phyloP scores from a whole-genome alignment of 2,113 vertebrate genomes.

The Orthonyx spaldingii region DNA sequence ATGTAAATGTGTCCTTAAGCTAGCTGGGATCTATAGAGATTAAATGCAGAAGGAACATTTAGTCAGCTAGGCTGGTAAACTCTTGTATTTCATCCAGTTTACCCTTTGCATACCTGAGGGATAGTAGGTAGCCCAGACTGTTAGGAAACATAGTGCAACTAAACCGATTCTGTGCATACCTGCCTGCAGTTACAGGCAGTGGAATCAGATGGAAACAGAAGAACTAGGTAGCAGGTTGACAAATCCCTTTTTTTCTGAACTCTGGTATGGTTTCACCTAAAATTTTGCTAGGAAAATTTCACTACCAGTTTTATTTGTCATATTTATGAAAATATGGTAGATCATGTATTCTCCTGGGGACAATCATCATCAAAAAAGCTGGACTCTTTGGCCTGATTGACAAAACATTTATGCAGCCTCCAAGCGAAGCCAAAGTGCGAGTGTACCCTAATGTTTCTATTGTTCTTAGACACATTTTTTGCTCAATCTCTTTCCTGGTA shows the following conservation, averaged over 20 bases:
- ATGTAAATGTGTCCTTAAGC: constrained; percentile 19
- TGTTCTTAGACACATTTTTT: neutral
- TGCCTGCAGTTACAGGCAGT: neutral
- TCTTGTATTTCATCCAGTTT: neutral
- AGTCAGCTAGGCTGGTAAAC: constrained; percentile 8
- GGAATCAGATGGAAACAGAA: neutral
- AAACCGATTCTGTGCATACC: neutral
- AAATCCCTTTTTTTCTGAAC: neutral
- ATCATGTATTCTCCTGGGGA: neutral
- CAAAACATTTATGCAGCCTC: neutral
- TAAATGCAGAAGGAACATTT: constrained; percentile 8
- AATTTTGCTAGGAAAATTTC: neutral
- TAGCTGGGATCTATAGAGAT: neutral
- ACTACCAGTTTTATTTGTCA: neutral
- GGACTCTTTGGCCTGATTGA: neutral
- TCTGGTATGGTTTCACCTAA: neutral
- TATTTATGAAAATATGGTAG: neutral
- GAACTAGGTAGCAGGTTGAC: neutral
- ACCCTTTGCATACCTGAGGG: neutral
- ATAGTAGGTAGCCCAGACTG: neutral
- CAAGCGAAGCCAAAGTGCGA: neutral
- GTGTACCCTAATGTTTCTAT: neutral
- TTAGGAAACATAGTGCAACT: neutral
- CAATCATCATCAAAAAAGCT: neutral
- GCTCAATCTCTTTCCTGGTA: neutral